Evolutionary conservation across 2,888 invertebrate genomes (phyloP).

Genomic region (Melinopterus prodromus): DNA sequence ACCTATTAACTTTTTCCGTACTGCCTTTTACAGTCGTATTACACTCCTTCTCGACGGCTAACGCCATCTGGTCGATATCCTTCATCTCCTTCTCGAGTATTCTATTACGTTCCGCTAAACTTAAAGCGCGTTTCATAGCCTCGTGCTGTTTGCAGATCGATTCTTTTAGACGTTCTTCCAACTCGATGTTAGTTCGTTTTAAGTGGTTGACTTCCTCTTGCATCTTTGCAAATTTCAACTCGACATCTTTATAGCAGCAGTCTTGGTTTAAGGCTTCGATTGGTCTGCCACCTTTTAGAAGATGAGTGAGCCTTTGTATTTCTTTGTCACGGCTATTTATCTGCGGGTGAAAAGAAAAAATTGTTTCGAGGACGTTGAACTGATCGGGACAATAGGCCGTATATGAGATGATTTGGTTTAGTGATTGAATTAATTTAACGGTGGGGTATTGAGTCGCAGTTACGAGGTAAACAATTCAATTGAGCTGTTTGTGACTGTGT

Average conservation of each 20-base stretch:
- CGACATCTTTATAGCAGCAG: conserved; percentile 69
- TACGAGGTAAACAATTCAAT: background rate
- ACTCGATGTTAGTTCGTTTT: conserved; percentile 67
- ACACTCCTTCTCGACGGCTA: conserved; percentile 80
- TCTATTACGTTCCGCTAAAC: conserved; percentile 77
- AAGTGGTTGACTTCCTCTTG: conserved; percentile 68
- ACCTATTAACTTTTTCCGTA: conserved; percentile 62
- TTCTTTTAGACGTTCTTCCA: conserved; percentile 66
- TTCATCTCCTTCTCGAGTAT: conserved; percentile 74
- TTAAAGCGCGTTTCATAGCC: conserved; percentile 79
- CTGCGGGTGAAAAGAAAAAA: conserved; percentile 41
- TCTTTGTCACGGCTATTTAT: conserved; percentile 70
- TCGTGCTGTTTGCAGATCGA: conserved; percentile 77
- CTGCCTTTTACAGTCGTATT: conserved; percentile 73
- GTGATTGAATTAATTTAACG: background rate
- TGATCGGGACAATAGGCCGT: background rate
- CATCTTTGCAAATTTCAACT: conserved; percentile 59
- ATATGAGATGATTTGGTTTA: background rate
- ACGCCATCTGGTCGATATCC: conserved; percentile 77
- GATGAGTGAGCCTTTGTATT: conserved; percentile 71
- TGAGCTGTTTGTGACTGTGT: background rate
- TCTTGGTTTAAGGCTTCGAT: conserved; percentile 70
- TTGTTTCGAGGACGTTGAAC: background rate
- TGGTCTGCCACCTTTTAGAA: conserved; percentile 78
- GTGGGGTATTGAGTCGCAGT: background rate